phyloP scores from a whole-genome alignment of 2,888 invertebrate genomes.

The Temnothorax unifasciatus region DNA sequence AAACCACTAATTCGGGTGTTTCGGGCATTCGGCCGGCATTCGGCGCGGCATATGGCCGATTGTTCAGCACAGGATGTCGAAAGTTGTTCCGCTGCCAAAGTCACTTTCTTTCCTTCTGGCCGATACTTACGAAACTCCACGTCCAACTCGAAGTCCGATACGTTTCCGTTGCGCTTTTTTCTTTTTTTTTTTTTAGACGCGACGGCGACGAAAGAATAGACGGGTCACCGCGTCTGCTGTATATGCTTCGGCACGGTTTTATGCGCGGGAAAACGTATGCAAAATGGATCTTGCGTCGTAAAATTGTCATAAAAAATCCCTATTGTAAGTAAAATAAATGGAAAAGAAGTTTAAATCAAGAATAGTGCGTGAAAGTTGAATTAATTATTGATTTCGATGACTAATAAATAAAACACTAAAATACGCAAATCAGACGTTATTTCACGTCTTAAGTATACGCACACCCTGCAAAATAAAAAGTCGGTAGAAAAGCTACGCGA shows the following conservation, averaged over 20 bases:
- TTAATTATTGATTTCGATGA: neutral
- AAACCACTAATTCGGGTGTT: constrained; percentile 77
- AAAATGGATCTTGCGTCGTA: neutral
- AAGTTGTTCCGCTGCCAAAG: constrained; percentile 65
- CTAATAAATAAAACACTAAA: neutral
- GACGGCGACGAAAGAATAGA: constrained; percentile 9
- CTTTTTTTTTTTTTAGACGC: neutral
- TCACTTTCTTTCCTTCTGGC: constrained; percentile 66
- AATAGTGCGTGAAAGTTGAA: too few species aligned
- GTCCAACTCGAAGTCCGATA: constrained; percentile 62
- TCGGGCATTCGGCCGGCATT: constrained; percentile 59
- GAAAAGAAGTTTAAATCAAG: neutral
- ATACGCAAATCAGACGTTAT: neutral
- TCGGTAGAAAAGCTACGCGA: neutral
- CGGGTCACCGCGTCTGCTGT: neutral
- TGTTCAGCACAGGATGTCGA: constrained; percentile 77
- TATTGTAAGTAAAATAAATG: neutral
- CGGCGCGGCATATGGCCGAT: constrained; percentile 77
- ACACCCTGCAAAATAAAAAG: neutral
- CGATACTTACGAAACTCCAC: constrained; percentile 64
- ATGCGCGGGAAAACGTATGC: neutral
- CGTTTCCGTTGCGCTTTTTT: constrained; percentile 64
- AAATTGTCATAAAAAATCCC: neutral
- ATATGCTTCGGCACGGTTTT: constrained; percentile 1
- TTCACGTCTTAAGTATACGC: neutral